A percentile compares a stretch with the other conserved stretches of the same genome.
phyloP scores from a whole-genome alignment of 2,113 vertebrate genomes.

The Chionomys nivalis region DNA sequence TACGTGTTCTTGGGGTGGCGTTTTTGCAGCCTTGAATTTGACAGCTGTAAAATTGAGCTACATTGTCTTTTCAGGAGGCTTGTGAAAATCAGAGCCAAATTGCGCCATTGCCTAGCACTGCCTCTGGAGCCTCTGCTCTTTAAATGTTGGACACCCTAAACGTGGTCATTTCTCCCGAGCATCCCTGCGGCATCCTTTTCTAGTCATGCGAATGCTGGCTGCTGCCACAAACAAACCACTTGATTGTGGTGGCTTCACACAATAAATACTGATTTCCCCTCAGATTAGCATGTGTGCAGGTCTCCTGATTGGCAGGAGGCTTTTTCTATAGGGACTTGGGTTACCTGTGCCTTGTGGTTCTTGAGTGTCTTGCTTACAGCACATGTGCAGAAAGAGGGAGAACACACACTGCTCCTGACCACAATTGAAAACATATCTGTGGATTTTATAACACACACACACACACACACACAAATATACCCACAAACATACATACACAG shows the following conservation, averaged over 20 bases:
- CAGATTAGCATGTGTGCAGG: not conserved
- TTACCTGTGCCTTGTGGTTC: not conserved
- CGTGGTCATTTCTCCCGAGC: not conserved
- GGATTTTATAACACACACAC: not conserved
- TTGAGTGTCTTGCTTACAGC: not conserved
- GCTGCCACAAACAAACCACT: not conserved
- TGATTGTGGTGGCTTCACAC: constrained; percentile 7
- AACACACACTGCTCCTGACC: not conserved
- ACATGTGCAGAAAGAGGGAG: not conserved
- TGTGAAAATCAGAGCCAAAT: not conserved
- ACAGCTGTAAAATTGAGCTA: not conserved
- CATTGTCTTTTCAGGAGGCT: not conserved
- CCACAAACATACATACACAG: not conserved
- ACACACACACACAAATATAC: not conserved
- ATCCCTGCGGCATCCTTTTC: not conserved
- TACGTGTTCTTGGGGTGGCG: not conserved
- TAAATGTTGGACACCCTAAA: not conserved
- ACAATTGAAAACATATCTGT: not conserved
- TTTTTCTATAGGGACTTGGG: not conserved
- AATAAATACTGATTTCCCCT: constrained; percentile 5
- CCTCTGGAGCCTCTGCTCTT: not conserved
- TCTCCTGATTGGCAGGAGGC: not conserved
- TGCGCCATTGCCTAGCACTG: not conserved
- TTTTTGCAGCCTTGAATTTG: not conserved
- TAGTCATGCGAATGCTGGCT: not conserved